Percentiles rank a stretch among this genome's conserved stretches.
Evolutionary conservation across 2,113 vertebrate species (phyloP).

Genomic region (Halichoerus grypus): DNA sequence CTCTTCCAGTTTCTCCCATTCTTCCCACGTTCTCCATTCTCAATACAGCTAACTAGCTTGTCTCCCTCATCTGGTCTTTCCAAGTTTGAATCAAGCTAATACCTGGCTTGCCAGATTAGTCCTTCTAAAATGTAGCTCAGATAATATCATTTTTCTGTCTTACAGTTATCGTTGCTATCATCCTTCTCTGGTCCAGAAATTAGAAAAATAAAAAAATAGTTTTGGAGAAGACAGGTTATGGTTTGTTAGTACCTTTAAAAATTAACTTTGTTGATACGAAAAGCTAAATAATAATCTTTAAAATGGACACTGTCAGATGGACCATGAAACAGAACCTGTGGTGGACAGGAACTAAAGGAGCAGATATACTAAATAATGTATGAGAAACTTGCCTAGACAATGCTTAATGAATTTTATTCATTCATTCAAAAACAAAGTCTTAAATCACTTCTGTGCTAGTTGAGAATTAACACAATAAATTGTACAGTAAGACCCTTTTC

Average conservation of each 20-base stretch:
- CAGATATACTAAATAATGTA: background rate
- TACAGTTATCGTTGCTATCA: background rate
- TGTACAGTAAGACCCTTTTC: background rate
- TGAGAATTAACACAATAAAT: background rate
- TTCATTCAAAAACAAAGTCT: background rate
- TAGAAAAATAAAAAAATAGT: background rate
- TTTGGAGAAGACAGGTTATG: background rate
- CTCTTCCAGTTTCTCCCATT: background rate
- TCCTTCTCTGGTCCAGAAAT: background rate
- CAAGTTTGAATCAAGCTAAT: background rate
- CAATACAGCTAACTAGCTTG: background rate
- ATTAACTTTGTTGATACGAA: background rate
- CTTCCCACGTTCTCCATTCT: background rate
- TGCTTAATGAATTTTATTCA: constrained; percentile 9
- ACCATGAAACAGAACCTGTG: background rate
- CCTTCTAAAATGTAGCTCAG: background rate
- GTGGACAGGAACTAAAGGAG: background rate
- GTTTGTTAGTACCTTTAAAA: constrained; percentile 15
- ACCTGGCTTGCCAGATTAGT: background rate
- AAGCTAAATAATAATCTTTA: background rate
- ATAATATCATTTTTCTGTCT: background rate
- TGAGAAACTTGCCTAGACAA: background rate
- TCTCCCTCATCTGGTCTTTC: background rate
- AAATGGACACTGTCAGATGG: background rate
- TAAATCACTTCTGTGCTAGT: background rate